Base-by-base conservation (phyloP, 2,113 vertebrate genomes). In the Sisor rabdophorus region DNA sequence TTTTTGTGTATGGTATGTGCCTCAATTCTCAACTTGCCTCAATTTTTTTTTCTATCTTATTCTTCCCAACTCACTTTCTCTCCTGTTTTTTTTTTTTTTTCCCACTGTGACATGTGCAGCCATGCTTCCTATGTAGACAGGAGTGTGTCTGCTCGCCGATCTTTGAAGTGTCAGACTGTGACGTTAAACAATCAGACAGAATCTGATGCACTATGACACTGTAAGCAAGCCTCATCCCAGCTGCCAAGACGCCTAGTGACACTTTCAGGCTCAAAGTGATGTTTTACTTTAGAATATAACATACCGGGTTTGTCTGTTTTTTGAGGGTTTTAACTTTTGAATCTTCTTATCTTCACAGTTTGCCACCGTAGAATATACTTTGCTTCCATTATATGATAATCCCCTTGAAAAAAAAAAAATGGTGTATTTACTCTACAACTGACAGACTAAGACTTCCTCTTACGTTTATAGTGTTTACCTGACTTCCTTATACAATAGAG, bases 51-150 rank as follows among this genome's bases (percentile, higher is more conserved):
- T 26, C 13, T 44, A 44, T n/a, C 40, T 44, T 44, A 6, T 7
- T 3, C 24, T 44, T 47, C 26, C 11, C 22, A 9, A 5, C 26
- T 2, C 20, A 2, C 47, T 52, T 69, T n/a, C 22, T 19, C 26
- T 4, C 26, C 19, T 55, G n/a, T 50, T 72, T 53, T 59, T 24
- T 16, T 19, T 22, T 22, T 65, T 40, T 65, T 40, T 13, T n/a
- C 22, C 50, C 28, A 30, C 50, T 5, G 47, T 50, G 47, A 69
- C 10, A 24, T 69, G 65, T 69, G 64, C 64, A 67, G 8, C 64
- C 64, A 69, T 50, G 65, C 65, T 68, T 50, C 75, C 79, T 78
- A 87, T 83, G 82, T 77, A 87, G 85, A 90, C 86, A 85, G 85
- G 78, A 32, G 44, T 85, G 80, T 79, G 87, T 88, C 85, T 85